Evolutionary conservation across 2,113 vertebrate species (phyloP), one percentile per base, ranked within the genome.

Genomic region (Montifringilla adamsi): DNA sequence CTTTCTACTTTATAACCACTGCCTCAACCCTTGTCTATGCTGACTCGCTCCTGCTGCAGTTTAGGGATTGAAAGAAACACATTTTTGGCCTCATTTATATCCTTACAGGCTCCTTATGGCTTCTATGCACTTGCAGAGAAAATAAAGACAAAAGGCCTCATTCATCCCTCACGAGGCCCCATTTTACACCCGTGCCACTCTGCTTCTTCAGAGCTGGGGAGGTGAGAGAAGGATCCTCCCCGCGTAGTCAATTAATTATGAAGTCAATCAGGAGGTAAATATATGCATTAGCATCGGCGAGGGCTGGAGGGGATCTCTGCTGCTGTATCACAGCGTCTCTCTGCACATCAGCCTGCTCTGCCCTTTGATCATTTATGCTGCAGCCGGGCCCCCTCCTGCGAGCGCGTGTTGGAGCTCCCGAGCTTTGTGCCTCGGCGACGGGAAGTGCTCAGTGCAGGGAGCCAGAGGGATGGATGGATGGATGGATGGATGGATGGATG

Each of bases 261-360:
- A 96, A 96, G 88, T 95, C 94, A 95, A 96, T 96, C 93, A 94
- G 73, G 92, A 97, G 88, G 95, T 94, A 94, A 96, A 95, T 95
- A 92, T 72, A 95, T 96, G 88, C 94, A 90, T 95, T 92, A 96
- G 76, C 92, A 81, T 78, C 37, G 3, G 49, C 1, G 1, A 96
- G 93, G 90, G 85, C 95, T 94, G 37, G 90, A 92, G 95, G 93
- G 93, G 93, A 79, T 95, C 73, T 92, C 73, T 69, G 81, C 75
- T 93, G 94, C 92, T 66, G 76, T 74, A 84, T 88, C 90, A 84
- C 60, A 90, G 73, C 10, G 0, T 89, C 68, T 88, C 89, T 49
- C 74, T 60, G 90, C 83, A 35, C 94, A 90, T 78, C 94, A 93
- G 88, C 76, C 60, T n/a, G 85, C 86, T 87, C 90, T 94, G 90